phyloP scores from a whole-genome alignment of 2,888 invertebrate species.

The Alsophila aescularia region DNA sequence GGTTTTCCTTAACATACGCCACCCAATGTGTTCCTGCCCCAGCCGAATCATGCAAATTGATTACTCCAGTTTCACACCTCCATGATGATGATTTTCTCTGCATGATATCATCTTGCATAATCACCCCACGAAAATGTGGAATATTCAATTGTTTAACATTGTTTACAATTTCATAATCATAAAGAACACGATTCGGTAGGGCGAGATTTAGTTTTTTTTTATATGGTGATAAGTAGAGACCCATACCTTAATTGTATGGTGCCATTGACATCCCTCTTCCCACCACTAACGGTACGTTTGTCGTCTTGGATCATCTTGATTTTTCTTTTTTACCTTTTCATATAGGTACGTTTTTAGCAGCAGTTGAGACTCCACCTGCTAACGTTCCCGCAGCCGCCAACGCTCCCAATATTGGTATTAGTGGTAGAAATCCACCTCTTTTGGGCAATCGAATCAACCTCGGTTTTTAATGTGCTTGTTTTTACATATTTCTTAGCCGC shows the following conservation, averaged over 20 bases:
- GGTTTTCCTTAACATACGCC: not conserved
- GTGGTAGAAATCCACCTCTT: too few species aligned
- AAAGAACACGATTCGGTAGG: not conserved
- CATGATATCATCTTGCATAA: too few species aligned
- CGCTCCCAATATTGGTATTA: conserved; percentile 5
- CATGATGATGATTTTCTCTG: not conserved
- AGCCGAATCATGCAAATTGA: too few species aligned
- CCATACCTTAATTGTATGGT: conserved; percentile 1
- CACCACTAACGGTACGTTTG: not conserved
- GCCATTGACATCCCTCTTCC: not conserved
- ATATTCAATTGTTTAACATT: too few species aligned
- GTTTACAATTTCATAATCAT: too few species aligned
- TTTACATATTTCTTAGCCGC: too few species aligned
- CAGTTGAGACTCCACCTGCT: not conserved
- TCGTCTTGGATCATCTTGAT: conserved; percentile 11
- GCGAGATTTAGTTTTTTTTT: not conserved
- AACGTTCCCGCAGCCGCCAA: not conserved
- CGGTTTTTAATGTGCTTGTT: not conserved
- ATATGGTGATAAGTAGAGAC: too few species aligned
- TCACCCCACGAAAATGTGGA: too few species aligned
- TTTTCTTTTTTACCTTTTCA: conserved; percentile 20
- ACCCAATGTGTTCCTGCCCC: too few species aligned
- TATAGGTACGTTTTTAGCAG: not conserved
- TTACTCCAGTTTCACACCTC: too few species aligned
- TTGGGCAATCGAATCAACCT: conserved; percentile 5